Evolutionary conservation across 2,888 invertebrate genomes (phyloP), one percentile per base, ranked within the genome.

Genomic region (Camptogramma bilineatum): DNA sequence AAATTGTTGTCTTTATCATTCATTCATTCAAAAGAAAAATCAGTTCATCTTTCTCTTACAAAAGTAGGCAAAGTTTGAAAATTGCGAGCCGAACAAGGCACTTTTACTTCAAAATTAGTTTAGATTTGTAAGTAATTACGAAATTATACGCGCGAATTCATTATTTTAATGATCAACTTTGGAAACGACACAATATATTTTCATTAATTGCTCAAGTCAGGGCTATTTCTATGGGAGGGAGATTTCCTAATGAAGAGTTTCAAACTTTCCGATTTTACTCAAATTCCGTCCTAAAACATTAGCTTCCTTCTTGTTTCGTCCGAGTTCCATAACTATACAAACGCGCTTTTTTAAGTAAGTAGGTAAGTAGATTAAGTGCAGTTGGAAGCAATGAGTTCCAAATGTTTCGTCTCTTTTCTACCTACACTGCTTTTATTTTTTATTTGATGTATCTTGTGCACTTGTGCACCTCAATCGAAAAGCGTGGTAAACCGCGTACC

Each of bases 171-270:
- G 76, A 75, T 67, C 69, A 67, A 71, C 71, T 71, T 71, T 69
- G 50, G 64, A 69, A 70, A 70, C 59, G 64, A 63, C 64, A 68
- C 66, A 68, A 72, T 73, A 68, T 75, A 74, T 73, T 76, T 76
- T 70, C 73, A 66, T 73, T 72, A 73, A 73, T 72, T 70, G 68
- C 70, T 53, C 52, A 67, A 68, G 62, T 64, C 66, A 62, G 56
- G 57, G 53, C 57, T 56, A 55, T 64, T 69, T 69, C 65, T 62
- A 67, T 64, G 66, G 55, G 68, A 71, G 68, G 73, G 68, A 73
- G 74, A 74, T 74, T 74, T 70, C 65, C 68, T 78, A 75, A 78
- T 78, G 78, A 78, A 78, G 74, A 76, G 73, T 74, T 76, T 73
- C 62, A 71, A 80, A 79, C 70, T 79, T 76, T 65, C 54, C 64